Evolutionary conservation across 2,113 vertebrate species (phyloP), one percentile per base, ranked within the genome.

Genomic region (Columba janthina): DNA sequence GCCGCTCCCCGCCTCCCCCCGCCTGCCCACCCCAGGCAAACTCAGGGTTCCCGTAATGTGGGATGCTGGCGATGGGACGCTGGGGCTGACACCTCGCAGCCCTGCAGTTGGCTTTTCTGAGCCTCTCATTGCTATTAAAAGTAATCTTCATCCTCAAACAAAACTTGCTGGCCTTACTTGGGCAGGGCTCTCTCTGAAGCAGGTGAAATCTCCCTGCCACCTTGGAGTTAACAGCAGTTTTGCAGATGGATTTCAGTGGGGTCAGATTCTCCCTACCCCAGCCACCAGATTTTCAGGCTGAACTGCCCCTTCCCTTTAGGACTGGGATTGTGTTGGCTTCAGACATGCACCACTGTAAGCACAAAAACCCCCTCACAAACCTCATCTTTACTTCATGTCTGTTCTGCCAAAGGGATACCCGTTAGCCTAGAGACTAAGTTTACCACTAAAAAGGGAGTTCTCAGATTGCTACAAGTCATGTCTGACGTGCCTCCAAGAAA

Each of bases 401-500:
- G 22, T 38, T 32, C 48, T 34, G 62, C 29, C 32, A 46, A 64
- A 87, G 11, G 17, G 24, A 34, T 6, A 8, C 5, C 20, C 19
- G 10, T 56, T 46, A 65, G 38, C 36, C n/a, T 77, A 38, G 22
- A 34, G 13, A 24, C 0, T 24, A 20, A 11, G 3, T 32, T 74
- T 46, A 12, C 15, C 13, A 7, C 3, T 32, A n/a, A 22, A 74
- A 76, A 66, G 22, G 13, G 29, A 32, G 21, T 60, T 17, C 15
- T 71, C 57, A 69, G 1, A n/a, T 29, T 64, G 28, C 32, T 51
- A 14, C 15, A 46, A 54, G 74, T 38, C 34, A 2, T 2, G 6
- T 7, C 78, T 71, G 60, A 56, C 2, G 3, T 0, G 4, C 4
- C 24, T 24, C 71, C 0, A 1, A 71, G 44, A 75, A 85, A 64